phyloP scores from a whole-genome alignment of 2,888 invertebrate species.

The Agriotes lineatus region DNA sequence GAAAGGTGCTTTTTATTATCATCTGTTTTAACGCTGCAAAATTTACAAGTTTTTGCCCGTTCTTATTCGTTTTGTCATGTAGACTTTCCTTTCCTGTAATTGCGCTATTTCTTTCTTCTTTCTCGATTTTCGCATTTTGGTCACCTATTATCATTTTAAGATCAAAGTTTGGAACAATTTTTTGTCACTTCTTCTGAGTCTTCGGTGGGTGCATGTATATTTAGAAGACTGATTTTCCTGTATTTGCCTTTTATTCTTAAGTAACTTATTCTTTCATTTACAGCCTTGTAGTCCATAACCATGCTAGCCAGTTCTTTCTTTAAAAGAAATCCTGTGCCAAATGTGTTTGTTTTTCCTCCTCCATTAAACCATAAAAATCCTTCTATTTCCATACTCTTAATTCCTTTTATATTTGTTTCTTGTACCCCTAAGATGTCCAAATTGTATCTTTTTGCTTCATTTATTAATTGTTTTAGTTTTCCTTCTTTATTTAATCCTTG shows the following conservation, averaged over 20 bases:
- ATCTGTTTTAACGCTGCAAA: background rate
- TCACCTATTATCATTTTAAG: background rate
- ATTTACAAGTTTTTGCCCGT: background rate
- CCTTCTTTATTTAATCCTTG: constrained; percentile 2
- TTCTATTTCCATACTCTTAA: no score
- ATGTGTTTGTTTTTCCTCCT: background rate
- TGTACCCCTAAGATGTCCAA: background rate
- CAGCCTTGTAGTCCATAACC: background rate
- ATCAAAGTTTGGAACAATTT: no score
- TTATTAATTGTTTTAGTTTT: background rate
- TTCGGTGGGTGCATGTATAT: background rate
- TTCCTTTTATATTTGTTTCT: background rate
- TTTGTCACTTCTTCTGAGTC: background rate
- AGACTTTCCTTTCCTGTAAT: background rate
- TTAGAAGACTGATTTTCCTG: background rate
- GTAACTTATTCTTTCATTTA: background rate
- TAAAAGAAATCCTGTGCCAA: no score
- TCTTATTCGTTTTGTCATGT: background rate
- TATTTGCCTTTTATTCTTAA: background rate
- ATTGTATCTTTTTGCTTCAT: background rate
- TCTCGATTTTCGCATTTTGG: background rate
- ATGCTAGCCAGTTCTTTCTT: background rate
- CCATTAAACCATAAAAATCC: background rate
- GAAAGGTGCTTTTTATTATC: background rate
- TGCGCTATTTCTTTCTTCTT: background rate